Evolutionary conservation across 2,113 vertebrate genomes (phyloP).

Genomic region (Oncorhynchus kisutch): DNA sequence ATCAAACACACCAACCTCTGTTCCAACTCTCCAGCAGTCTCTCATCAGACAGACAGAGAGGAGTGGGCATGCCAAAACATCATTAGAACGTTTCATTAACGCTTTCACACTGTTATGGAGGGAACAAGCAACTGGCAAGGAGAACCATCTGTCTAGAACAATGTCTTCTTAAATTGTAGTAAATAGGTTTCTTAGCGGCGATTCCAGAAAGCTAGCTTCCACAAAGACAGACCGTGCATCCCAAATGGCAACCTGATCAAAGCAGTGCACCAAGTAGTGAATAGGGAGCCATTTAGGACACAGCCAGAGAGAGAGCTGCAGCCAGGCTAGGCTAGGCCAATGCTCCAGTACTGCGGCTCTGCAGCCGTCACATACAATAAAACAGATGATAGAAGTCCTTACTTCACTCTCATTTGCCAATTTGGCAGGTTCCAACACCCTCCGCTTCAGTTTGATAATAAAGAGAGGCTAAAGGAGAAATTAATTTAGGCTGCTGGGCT

Average conservation of each 20-base stretch:
- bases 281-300: no score
- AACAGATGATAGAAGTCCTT: constrained; percentile 12
- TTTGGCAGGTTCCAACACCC: constrained; percentile 9
- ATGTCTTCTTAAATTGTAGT: constrained; percentile 31
- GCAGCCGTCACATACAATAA: constrained; percentile 16
- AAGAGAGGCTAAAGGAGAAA: constrained; percentile 1
- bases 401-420: constrained; percentile 31
- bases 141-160: constrained; percentile 18
- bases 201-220: no score
- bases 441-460: neutral
- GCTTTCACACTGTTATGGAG: constrained; percentile 27
- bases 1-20: constrained; percentile 53
- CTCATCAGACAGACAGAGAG: neutral
- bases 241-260: no score
- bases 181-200: constrained; percentile 23
- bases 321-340: constrained; percentile 4
- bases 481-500: constrained; percentile 3
- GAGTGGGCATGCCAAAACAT: neutral
- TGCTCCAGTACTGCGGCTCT: no score
- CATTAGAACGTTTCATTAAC: neutral
- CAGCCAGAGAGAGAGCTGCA: constrained; percentile 1
- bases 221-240: no score
- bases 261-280: no score
- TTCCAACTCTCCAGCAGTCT: constrained; percentile 20
- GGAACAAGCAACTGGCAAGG: constrained; percentile 6